phyloP scores from a whole-genome alignment of 2,113 vertebrate species.

The Ahaetulla prasina region DNA sequence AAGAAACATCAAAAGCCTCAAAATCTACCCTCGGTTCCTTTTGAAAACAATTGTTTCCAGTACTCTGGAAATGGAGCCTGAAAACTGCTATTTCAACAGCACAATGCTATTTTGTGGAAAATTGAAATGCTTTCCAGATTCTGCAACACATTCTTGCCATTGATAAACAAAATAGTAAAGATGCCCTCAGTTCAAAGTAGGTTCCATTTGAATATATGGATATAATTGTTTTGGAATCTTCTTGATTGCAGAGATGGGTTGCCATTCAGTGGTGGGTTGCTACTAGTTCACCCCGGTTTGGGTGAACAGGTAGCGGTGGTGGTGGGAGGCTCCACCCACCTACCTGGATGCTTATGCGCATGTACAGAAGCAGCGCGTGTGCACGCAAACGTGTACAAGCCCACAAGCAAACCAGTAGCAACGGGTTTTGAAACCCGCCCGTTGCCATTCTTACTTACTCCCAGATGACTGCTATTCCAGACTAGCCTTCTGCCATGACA shows the following conservation, averaged over 20 bases:
- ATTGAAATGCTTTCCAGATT: background rate
- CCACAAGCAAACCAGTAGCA: too few relatives aligned
- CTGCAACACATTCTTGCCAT: background rate
- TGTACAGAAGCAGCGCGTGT: too few relatives aligned
- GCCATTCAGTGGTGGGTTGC: background rate
- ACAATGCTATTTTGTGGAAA: background rate
- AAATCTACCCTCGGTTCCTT: background rate
- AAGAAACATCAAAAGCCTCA: background rate
- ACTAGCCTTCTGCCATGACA: background rate
- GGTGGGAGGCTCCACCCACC: too few relatives aligned
- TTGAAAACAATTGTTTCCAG: background rate
- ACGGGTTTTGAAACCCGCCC: too few relatives aligned
- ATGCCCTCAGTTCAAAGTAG: background rate
- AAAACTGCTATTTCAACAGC: background rate
- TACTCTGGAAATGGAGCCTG: background rate
- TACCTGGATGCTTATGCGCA: too few relatives aligned
- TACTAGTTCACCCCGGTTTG: too few relatives aligned
- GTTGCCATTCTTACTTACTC: background rate
- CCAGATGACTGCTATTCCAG: background rate
- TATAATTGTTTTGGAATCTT: background rate
- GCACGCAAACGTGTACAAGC: too few relatives aligned
- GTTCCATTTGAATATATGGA: background rate
- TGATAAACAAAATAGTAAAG: background rate
- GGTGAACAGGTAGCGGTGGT: too few relatives aligned
- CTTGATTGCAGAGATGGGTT: background rate